Conservation (phyloP, 2,888 invertebrate genomes). For the Torymus aiolomorphi region DNA sequence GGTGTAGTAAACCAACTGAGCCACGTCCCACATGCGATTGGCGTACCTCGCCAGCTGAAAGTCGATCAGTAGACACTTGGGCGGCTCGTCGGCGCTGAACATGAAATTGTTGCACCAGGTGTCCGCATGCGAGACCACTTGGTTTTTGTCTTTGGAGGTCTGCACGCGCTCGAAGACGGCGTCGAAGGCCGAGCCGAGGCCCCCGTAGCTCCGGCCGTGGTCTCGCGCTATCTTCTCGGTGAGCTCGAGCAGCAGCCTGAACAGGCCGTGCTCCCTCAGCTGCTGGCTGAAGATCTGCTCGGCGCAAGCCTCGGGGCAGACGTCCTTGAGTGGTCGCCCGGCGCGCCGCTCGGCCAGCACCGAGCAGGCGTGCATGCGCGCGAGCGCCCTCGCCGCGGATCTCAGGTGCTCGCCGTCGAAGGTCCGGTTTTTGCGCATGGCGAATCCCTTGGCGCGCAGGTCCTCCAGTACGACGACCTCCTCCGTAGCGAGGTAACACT, state of each 20-base stretch:
- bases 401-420: too few species aligned
- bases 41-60: slow-evolving; percentile 29
- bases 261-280: neutral
- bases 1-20: slow-evolving; percentile 14
- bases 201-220: neutral
- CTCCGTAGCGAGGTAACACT: too few species aligned
- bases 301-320: too few species aligned
- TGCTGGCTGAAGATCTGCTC: neutral
- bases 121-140: slow-evolving; percentile 15
- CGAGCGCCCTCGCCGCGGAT: too few species aligned
- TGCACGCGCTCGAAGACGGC: neutral
- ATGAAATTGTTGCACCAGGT: slow-evolving; percentile 28
- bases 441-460: too few species aligned
- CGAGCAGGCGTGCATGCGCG: too few species aligned
- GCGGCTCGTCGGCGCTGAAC: neutral
- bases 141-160: neutral
- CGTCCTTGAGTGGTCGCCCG: too few species aligned
- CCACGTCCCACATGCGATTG: slow-evolving; percentile 3
- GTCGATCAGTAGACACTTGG: slow-evolving; percentile 5
- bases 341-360: too few species aligned
- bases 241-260: neutral
- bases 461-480: too few species aligned
- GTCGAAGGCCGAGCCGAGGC: slow-evolving; percentile 6
- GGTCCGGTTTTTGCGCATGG: too few species aligned
- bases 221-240: neutral